Evolutionary conservation across 2,888 invertebrate species (phyloP).

Genomic region (Hydrotaea diabolus): DNA sequence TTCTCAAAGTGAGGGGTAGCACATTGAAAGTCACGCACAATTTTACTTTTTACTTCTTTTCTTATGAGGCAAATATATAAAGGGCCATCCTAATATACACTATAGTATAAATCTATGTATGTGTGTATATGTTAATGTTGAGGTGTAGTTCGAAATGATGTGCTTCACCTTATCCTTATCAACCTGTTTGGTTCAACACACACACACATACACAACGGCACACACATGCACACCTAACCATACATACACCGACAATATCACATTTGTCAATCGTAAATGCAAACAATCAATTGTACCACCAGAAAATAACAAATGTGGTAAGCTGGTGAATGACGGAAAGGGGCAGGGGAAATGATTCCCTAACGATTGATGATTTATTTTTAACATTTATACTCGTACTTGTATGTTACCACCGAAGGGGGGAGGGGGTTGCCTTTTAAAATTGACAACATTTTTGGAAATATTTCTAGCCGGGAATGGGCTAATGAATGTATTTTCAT

Average conservation of each 20-base stretch:
- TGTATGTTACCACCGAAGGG: background rate
- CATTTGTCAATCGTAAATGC: slow-evolving; percentile 53
- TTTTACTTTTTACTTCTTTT: too few species aligned
- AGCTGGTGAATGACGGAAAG: background rate
- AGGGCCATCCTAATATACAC: background rate
- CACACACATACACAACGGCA: background rate
- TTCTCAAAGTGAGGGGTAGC: too few species aligned
- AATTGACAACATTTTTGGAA: background rate
- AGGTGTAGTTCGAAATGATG: slow-evolving; percentile 30
- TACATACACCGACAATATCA: slow-evolving; percentile 46
- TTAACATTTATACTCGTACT: background rate
- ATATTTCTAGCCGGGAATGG: background rate
- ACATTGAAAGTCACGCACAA: too few species aligned
- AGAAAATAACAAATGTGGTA: slow-evolving; percentile 11
- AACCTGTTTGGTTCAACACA: slow-evolving; percentile 52
- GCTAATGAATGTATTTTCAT: background rate
- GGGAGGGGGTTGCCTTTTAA: background rate
- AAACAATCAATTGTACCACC: slow-evolving; percentile 40
- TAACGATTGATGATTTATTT: slow-evolving; percentile 5
- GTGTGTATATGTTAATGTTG: background rate
- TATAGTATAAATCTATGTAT: too few species aligned
- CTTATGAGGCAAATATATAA: too few species aligned
- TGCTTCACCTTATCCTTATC: slow-evolving; percentile 32
- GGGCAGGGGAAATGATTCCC: background rate
- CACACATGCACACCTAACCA: too few species aligned